Evolutionary conservation across 2,888 invertebrate genomes (phyloP), one percentile per base, ranked within the genome.

Genomic region (Pherbina coryleti): DNA sequence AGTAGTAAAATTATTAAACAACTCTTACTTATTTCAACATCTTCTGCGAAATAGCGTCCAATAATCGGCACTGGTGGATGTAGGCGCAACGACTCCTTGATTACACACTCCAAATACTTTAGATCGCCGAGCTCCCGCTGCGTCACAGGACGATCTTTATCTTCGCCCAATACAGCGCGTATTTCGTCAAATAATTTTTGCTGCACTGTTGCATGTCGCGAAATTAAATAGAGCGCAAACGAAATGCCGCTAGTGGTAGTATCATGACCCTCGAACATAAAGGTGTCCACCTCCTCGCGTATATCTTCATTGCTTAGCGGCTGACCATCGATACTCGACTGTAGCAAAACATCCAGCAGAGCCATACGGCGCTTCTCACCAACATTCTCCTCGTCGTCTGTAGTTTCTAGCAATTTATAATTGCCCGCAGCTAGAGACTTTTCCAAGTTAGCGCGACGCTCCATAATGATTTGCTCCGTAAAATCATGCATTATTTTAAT

Each of bases 281-380:
- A 93, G 0, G 94, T 94, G 80, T 94, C 93, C 0, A 94, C 93
- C 90, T 94, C 93, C 84, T 93, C 93, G 72, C 93, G 90, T 7
- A 94, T 91, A 76, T 92, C 92, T 22, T 91, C 88, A 73, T 92
- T 91, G 11, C 91, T 91, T 69, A 94, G 88, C 5, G 91, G 91
- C 57, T 91, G 86, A 0, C 92, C 93, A 78, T 92, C 90, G 0
- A 91, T 89, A 78, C 91, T 92, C 1, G 92, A 90, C 76, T 93
- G 89, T 9, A 94, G 86, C 7, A 94, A 87, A 49, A 94, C 87
- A 89, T 94, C 94, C 83, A 94, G 87, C 82, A 94, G 92, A 0
- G 93, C 93, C 83, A 92, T 91, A 83, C 92, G 92, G 82, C 92
- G 93, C 83, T 92, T 92, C 28, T 89, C 90, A 66, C 92, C 93